A percentile compares a stretch with the other conserved stretches of the same genome.
Evolutionary conservation across 2,797 vertebrate species (phyloP).

Genomic region (Sebastes vulpes): DNA sequence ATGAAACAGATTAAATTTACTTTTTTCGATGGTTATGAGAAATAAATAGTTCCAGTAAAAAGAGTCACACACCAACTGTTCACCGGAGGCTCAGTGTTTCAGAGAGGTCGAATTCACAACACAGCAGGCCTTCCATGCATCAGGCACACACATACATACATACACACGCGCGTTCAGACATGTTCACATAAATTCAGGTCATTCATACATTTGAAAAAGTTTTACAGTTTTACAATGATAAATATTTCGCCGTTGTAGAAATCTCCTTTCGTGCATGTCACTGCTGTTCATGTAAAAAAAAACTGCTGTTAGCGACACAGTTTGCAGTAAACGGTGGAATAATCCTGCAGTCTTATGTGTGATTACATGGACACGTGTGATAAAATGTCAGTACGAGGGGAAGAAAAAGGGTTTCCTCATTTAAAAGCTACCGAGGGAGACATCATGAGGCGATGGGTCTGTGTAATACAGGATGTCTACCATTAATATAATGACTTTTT

Average conservation of each 20-base stretch:
- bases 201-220: conserved; percentile 92
- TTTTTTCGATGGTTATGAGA: conserved; percentile 87
- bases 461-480: conserved; percentile 36
- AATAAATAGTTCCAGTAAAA: conserved; percentile 92
- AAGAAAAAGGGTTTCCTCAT: not conserved
- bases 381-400: not conserved
- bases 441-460: not conserved
- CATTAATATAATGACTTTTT: conserved; percentile 63
- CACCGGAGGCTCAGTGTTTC: conserved; percentile 82
- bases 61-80: conserved; percentile 82
- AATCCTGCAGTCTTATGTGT: conserved; percentile 6
- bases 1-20: conserved; percentile 89
- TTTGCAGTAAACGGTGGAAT: conserved; percentile 39
- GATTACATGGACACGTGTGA: not conserved
- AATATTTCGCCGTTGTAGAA: conserved; percentile 66
- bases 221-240: conserved; percentile 93
- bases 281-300: conserved; percentile 34
- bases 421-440: conserved; percentile 1
- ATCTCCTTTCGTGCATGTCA: conserved; percentile 68
- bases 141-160: conserved; percentile 60
- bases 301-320: conserved; percentile 24
- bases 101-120: conserved; percentile 80
- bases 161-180: conserved; percentile 38
- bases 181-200: conserved; percentile 80
- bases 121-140: conserved; percentile 85